Evolutionary conservation across 2,888 invertebrate species (phyloP).

Genomic region (Conomelus anceps): DNA sequence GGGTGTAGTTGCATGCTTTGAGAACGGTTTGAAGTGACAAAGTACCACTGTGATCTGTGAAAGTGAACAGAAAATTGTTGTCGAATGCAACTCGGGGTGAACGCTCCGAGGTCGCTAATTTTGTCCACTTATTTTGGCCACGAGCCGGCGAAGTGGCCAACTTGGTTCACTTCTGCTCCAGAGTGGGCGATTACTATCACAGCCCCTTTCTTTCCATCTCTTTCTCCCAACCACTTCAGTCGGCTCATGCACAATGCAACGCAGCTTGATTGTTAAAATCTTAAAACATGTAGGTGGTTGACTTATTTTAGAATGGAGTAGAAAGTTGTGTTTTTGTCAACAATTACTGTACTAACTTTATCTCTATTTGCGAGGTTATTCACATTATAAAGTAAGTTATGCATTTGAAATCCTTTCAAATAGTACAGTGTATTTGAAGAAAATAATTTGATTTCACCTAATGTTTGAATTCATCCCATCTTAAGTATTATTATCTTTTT

Average conservation of each 20-base stretch:
- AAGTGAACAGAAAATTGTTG: neutral
- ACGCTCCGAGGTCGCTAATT: constrained; percentile 7
- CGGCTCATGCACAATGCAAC: neutral
- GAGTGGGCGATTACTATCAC: neutral
- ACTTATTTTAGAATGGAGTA: neutral
- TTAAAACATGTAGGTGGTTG: neutral
- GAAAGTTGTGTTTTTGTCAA: too few relatives aligned
- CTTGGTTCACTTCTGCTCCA: neutral
- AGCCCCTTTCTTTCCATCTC: neutral
- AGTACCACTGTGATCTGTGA: neutral
- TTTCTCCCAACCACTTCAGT: neutral
- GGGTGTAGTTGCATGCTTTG: neutral
- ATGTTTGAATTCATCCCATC: too few relatives aligned
- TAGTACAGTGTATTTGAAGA: too few relatives aligned
- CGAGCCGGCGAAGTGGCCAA: neutral
- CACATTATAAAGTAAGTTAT: too few relatives aligned
- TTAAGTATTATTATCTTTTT: too few relatives aligned
- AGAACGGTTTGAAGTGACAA: neutral
- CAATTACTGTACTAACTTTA: too few relatives aligned
- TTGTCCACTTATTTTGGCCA: neutral
- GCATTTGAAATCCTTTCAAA: too few relatives aligned
- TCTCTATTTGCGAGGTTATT: too few relatives aligned
- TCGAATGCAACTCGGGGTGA: constrained; percentile 4
- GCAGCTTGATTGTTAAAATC: neutral
- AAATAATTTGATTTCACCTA: too few relatives aligned